These are phyloP conservation scores for Rhabdophis nuchalis DNA, from an alignment of 2,797 vertebrate species.

Conservation along the genomic window DNA sequence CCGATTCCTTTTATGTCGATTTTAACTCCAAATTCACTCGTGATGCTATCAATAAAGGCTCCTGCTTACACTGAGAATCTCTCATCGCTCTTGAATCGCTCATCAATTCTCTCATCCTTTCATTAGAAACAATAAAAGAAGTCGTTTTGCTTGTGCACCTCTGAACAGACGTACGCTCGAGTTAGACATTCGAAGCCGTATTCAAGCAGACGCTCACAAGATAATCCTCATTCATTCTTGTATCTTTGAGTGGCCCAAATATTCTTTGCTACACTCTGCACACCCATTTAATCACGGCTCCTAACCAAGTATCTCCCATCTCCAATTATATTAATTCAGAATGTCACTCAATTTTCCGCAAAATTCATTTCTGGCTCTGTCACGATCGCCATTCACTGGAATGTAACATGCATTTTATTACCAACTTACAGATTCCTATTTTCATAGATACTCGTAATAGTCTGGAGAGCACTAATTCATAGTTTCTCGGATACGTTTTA, in stretches of 20 bases:
- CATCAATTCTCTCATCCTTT: background rate
- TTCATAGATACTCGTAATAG: background rate
- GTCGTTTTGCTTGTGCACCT: background rate
- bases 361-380: background rate
- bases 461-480: background rate
- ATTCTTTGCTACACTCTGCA: background rate
- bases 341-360: background rate
- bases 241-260: background rate
- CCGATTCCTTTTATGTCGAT: background rate
- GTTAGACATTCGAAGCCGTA: background rate
- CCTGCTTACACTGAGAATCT: background rate
- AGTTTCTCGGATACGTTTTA: background rate
- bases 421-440: background rate
- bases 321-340: background rate
- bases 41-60: background rate
- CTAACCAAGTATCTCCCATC: background rate
- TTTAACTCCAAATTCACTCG: background rate
- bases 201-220: background rate
- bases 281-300: background rate
- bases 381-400: background rate
- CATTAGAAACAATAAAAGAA: background rate
- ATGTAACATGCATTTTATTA: background rate
- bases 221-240: background rate
- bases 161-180: background rate
- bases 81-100: background rate